A percentile compares a stretch with the other conserved stretches of the same genome.
These are phyloP conservation scores for Stigmatopora argus DNA, from an alignment of 2,113 vertebrate genomes.

Conservation along the genomic window DNA sequence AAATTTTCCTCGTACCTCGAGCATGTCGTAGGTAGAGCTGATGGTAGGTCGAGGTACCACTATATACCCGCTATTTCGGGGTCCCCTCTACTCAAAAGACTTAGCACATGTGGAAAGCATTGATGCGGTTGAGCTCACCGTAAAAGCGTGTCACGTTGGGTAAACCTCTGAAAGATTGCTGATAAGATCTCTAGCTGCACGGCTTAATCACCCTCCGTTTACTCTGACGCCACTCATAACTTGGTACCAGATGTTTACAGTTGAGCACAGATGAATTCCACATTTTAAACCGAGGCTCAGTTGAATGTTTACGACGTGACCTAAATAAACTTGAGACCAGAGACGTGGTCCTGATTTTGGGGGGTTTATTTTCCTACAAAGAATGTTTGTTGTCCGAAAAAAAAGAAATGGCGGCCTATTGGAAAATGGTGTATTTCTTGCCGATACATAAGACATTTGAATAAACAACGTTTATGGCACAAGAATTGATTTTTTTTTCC, in stretches of 20 bases:
- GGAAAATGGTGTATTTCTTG: background rate
- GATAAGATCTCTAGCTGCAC: background rate
- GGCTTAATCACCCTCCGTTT: background rate
- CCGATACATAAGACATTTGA: background rate
- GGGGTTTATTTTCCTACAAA: background rate
- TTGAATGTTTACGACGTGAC: background rate
- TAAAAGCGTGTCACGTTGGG: conserved; percentile 21
- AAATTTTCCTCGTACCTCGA: too few relatives aligned
- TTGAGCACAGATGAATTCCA: background rate
- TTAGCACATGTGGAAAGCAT: conserved; percentile 45
- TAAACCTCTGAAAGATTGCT: conserved; percentile 8
- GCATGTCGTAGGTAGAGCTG: too few relatives aligned
- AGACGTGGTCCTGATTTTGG: background rate
- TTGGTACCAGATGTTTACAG: background rate
- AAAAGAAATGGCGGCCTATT: conserved; percentile 1
- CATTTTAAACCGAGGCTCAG: background rate
- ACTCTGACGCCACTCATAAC: background rate
- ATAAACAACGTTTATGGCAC: background rate
- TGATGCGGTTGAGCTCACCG: conserved; percentile 26
- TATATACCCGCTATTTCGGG: too few relatives aligned
- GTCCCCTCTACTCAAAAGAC: conserved; percentile 7
- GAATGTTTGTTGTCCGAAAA: background rate
- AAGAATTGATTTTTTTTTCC: background rate
- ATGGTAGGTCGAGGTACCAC: too few relatives aligned
- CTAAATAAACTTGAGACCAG: background rate